A percentile compares a stretch with the other conserved stretches of the same genome.
Evolutionary conservation across 2,797 vertebrate genomes (phyloP).

Genomic region (Prunella strophiata): DNA sequence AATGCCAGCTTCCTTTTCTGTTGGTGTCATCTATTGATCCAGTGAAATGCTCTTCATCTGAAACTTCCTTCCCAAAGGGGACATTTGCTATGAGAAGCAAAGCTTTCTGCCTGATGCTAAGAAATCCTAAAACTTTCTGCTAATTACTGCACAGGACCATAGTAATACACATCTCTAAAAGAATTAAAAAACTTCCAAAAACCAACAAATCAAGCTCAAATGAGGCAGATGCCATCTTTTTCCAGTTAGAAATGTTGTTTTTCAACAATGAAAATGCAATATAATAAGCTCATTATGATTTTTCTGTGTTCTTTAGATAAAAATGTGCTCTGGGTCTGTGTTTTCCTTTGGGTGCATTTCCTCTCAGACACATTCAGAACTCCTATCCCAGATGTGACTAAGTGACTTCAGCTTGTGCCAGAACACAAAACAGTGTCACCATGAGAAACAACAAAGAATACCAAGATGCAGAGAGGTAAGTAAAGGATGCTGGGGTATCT

Average conservation of each 20-base stretch:
- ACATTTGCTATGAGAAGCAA: conserved; percentile 20
- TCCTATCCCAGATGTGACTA: neutral
- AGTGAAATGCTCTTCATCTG: conserved; percentile 22
- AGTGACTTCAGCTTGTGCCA: neutral
- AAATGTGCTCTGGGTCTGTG: neutral
- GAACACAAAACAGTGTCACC: neutral
- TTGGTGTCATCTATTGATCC: conserved; percentile 53
- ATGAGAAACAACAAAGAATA: neutral
- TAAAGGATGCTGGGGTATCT: neutral
- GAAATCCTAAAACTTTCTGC: conserved; percentile 1
- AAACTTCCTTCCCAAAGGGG: conserved; percentile 50
- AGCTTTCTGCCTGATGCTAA: neutral
- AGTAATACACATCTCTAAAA: neutral
- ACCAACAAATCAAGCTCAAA: neutral
- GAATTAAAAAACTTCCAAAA: neutral
- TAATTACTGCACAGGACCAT: neutral
- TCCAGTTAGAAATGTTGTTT: neutral
- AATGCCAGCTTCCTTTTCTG: conserved; percentile 40
- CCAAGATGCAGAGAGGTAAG: neutral
- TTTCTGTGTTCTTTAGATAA: neutral
- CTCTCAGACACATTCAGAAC: neutral
- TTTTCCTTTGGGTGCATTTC: neutral
- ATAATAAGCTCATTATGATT: neutral
- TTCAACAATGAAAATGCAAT: neutral
- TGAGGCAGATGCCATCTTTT: neutral